Percentiles rank a stretch among this genome's conserved stretches.
Conservation (phyloP, 2,797 vertebrate genomes). For the Monodelphis domestica region DNA sequence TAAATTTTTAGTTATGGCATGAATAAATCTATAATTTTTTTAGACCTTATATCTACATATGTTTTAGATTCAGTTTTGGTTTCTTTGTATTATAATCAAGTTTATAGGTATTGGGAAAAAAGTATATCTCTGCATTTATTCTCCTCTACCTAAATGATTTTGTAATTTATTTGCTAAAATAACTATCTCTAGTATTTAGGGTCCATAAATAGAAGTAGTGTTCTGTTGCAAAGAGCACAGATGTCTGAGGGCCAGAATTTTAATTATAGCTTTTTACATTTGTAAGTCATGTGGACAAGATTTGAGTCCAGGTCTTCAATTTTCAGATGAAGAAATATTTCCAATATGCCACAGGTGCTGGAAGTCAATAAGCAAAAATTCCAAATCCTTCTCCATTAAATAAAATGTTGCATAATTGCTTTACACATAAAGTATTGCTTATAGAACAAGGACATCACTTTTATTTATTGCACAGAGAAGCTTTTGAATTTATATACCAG, state of each 20-base stretch:
- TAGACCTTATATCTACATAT: background rate
- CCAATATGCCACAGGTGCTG: background rate
- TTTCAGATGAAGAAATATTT: background rate
- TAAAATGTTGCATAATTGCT: background rate
- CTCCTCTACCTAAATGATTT: background rate
- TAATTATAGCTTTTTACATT: background rate
- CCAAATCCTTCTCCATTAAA: background rate
- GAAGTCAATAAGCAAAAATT: background rate
- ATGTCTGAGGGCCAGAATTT: background rate
- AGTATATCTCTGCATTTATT: background rate
- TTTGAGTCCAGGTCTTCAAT: background rate
- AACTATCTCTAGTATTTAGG: background rate
- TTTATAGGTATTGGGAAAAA: background rate
- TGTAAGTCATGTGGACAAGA: background rate
- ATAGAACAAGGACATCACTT: fast-evolving
- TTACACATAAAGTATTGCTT: background rate
- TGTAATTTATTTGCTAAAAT: background rate
- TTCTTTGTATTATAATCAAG: background rate
- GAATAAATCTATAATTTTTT: background rate
- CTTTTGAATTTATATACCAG: background rate
- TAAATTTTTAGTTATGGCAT: background rate
- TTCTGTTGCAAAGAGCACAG: background rate
- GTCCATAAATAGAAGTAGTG: background rate
- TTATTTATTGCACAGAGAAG: background rate
- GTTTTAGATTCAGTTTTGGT: background rate